Base-by-base conservation (phyloP, 2,113 vertebrate genomes). In the Hippocampus mohnikei region DNA sequence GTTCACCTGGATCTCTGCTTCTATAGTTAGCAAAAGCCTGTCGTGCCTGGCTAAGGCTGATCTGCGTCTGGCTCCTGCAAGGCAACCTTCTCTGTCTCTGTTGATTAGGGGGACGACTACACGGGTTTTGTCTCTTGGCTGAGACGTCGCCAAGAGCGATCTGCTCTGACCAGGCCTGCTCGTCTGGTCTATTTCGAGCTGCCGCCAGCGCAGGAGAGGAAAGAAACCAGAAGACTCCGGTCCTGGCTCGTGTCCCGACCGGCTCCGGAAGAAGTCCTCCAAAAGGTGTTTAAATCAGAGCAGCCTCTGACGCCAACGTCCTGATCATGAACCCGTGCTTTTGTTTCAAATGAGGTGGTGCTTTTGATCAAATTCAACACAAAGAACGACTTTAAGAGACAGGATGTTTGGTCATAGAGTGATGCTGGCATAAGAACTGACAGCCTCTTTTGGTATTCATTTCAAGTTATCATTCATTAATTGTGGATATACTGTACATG, bases 171-270 rank as follows among this genome's bases (percentile, higher is more conserved):
- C 80, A 75, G 84, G 79, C 80, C 82, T 52, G 76, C n/a, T 56
- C 59, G 79, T 83, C 84, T 82, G 83, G 64, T 76, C 81, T 91
- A 89, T 91, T 89, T 89, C 72, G 72, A 86, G 79, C 66, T 27
- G 13, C 72, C 64, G 74, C 76, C 87, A 68, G 67, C 67, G 78
- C 79, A 85, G 86, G 81, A 65, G 67, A 71, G 73, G 50, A 80
- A 71, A 79, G 70, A 75, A 71, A 77, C 77, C 85, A 81, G 82
- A 78, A 46, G 80, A 77, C 74, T 68, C 12, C 69, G 59, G 72
- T 77, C 73, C 58, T 5, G 82, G 66, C 66, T 78, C 13, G 29
- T 73, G 77, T 81, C 72, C 68, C 71, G 48, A 0, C 13, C 23
- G 70, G 67, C 70, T 80, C 79, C 76, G 76, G 82, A 80, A 80